Percentiles rank a stretch among this genome's conserved stretches.
Conservation (phyloP, 2,797 vertebrate species). For the Myotis pilosus region DNA sequence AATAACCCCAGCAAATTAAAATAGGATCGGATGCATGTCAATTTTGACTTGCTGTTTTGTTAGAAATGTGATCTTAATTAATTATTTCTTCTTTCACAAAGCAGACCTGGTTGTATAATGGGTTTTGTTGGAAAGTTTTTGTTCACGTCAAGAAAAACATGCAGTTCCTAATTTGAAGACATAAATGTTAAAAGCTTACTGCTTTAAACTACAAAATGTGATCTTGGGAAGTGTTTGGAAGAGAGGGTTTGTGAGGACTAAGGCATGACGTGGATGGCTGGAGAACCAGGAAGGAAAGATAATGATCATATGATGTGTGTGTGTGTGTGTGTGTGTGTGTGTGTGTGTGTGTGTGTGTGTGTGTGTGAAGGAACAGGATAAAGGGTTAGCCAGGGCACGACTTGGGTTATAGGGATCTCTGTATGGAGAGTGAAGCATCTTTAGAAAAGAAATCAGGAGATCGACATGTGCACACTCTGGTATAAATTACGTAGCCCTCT, state of each 20-base stretch:
- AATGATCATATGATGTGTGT: neutral
- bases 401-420: neutral
- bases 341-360: too few species aligned
- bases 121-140: neutral
- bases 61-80: conserved; percentile 10
- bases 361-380: neutral
- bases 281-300: neutral
- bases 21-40: neutral
- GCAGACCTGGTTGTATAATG: neutral
- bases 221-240: neutral
- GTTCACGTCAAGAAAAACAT: neutral
- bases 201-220: neutral
- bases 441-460: neutral
- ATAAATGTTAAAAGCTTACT: neutral
- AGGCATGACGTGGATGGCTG: neutral
- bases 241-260: neutral
- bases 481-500: neutral
- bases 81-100: neutral
- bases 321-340: too few species aligned
- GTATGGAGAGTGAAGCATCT: neutral
- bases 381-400: neutral
- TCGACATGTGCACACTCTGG: neutral
- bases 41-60: neutral
- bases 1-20: neutral
- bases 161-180: neutral